Conservation (phyloP, 2,113 vertebrate species). For the Spizaetus ornatus region DNA sequence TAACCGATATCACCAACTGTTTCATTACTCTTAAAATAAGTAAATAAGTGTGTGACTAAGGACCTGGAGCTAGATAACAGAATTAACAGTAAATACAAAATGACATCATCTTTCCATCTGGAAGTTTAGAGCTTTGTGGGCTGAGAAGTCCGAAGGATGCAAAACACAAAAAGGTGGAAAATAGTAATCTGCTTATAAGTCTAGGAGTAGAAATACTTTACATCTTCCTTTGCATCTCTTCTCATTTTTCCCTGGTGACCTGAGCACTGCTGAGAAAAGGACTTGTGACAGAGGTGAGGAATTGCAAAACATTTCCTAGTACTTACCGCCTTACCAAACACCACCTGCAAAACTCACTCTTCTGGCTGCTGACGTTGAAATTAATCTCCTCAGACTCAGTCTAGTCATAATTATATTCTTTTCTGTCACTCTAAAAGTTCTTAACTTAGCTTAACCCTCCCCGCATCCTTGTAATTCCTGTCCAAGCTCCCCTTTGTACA, state of each 20-base stretch:
- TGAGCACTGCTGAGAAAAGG: neutral
- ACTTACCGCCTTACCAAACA: neutral
- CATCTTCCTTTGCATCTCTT: neutral
- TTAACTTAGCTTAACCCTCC: neutral
- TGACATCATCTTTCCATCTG: neutral
- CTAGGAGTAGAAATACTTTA: neutral
- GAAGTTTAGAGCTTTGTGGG: neutral
- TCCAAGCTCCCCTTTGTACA: neutral
- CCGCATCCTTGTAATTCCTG: neutral
- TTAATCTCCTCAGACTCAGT: neutral
- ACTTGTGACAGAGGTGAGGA: neutral
- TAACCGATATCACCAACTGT: neutral
- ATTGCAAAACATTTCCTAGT: neutral
- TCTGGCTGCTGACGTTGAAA: neutral
- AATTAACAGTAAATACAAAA: neutral
- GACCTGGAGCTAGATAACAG: neutral
- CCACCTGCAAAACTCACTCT: neutral
- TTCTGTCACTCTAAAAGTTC: neutral
- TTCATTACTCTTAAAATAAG: neutral
- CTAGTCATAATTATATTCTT: neutral
- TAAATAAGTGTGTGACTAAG: neutral
- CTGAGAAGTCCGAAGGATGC: neutral
- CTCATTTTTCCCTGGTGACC: neutral
- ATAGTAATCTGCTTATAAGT: neutral
- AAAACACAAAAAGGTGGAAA: neutral